Percentiles rank a stretch among this genome's conserved stretches.
Conservation (phyloP, 2,888 invertebrate genomes). For the Odontocerum albicorne region DNA sequence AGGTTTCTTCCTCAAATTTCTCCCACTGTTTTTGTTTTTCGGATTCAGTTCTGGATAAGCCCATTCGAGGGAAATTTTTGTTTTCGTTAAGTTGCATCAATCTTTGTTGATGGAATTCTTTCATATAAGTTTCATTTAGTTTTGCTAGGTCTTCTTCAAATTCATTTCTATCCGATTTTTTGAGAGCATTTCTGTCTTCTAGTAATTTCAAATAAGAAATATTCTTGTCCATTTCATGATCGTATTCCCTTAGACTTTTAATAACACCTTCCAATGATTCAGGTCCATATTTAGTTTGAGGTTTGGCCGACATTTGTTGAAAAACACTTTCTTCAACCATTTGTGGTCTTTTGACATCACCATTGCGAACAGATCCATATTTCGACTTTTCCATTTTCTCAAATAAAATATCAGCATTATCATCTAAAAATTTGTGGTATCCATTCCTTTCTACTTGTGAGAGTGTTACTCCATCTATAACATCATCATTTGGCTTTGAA, state of each 20-base stretch:
- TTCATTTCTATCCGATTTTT: conserved; percentile 19
- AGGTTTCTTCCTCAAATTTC: conserved; percentile 32
- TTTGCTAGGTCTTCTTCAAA: conserved; percentile 26
- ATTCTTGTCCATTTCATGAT: conserved; percentile 31
- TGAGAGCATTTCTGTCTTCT: conserved; percentile 22
- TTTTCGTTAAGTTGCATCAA: conserved; percentile 13
- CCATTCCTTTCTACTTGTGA: conserved; percentile 42
- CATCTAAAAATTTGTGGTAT: conserved; percentile 45
- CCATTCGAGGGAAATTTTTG: conserved; percentile 25
- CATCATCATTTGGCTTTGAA: conserved; percentile 42
- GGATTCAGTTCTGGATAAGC: conserved; percentile 16
- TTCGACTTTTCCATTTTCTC: conserved; percentile 46
- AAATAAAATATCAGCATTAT: conserved; percentile 40
- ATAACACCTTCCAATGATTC: conserved; percentile 1
- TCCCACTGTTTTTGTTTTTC: conserved; percentile 34
- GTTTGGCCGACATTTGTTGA: conserved; percentile 18
- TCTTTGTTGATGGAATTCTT: conserved; percentile 29
- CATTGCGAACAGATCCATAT: conserved; percentile 52
- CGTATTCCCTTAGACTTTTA: conserved; percentile 14
- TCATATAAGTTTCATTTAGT: conserved; percentile 26
- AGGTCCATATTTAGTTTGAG: conserved; percentile 5
- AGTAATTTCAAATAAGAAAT: conserved; percentile 30
- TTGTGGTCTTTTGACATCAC: conserved; percentile 50
- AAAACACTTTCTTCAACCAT: conserved; percentile 37
- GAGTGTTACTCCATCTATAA: conserved; percentile 45